Conservation (phyloP, 64 coral and sea anemone genomes). For the Porites lutea region DNA sequence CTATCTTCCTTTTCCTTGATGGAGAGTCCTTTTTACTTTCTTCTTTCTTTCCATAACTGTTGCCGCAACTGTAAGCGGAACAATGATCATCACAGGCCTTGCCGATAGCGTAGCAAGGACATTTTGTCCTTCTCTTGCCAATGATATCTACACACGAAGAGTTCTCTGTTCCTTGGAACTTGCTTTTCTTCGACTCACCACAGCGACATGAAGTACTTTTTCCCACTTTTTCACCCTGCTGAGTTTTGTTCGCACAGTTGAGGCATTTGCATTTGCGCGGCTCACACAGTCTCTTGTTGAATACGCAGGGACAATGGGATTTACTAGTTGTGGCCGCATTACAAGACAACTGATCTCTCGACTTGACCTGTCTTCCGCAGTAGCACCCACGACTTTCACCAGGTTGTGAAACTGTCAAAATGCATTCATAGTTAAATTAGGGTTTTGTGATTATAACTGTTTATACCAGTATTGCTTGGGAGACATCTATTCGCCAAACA, state of each 20-base stretch:
- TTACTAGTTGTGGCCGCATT: background rate
- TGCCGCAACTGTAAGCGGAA: background rate
- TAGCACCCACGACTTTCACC: background rate
- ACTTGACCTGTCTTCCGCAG: background rate
- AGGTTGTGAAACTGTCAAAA: background rate
- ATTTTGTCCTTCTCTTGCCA: slow-evolving; percentile 15
- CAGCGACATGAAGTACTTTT: background rate
- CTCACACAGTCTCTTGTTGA: background rate
- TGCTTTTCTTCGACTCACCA: background rate
- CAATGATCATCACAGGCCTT: background rate
- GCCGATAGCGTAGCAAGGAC: background rate
- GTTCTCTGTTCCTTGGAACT: background rate
- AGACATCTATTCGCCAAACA: no score
- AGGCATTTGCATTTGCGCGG: background rate
- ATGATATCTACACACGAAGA: background rate
- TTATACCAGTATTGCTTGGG: background rate
- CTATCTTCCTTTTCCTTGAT: background rate
- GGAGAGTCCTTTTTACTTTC: background rate
- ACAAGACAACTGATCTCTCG: background rate
- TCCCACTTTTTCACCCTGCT: no score
- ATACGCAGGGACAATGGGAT: background rate
- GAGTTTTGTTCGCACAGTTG: background rate
- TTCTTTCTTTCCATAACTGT: background rate
- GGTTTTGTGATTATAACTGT: background rate
- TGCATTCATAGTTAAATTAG: background rate